These are phyloP conservation scores for Semnopithecus entellus DNA, from an alignment of 2,113 vertebrate species.

Conservation along the genomic window DNA sequence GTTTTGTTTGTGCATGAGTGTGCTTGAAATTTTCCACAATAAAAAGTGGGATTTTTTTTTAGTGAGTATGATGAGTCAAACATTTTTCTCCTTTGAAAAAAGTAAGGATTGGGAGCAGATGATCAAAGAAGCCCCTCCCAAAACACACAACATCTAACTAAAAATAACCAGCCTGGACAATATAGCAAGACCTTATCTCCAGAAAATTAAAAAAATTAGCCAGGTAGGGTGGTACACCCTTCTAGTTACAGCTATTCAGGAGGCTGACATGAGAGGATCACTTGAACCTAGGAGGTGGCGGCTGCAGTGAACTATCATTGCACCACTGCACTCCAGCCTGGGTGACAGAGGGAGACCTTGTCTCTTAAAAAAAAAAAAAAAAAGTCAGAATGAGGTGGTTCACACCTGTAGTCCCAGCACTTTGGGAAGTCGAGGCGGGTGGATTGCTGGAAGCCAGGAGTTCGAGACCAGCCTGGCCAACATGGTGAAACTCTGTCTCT, in stretches of 20 bases:
- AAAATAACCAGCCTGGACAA: background rate
- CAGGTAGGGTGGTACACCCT: too few species aligned
- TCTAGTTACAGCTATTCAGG: too few species aligned
- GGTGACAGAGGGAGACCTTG: too few species aligned
- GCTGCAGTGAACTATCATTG: too few species aligned
- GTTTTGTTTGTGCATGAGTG: constrained; percentile 1
- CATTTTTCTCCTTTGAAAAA: constrained; percentile 50
- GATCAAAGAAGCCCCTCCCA: background rate
- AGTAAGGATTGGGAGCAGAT: background rate
- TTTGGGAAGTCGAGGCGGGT: background rate
- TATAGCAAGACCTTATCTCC: too few species aligned
- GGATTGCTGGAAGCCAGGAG: background rate
- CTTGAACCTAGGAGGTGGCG: too few species aligned
- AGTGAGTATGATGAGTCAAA: constrained; percentile 44
- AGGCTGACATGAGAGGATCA: too few species aligned
- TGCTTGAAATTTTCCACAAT: constrained; percentile 65
- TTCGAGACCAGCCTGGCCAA: background rate
- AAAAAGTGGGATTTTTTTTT: constrained; percentile 19
- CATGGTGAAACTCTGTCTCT: background rate
- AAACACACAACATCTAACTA: background rate
- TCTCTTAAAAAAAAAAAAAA: too few species aligned
- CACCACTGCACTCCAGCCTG: too few species aligned
- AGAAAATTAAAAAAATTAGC: too few species aligned
- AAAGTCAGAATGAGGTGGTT: too few species aligned
- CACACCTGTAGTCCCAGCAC: background rate